phyloP scores from a whole-genome alignment of 2,113 vertebrate genomes.

The Melospiza melodia region DNA sequence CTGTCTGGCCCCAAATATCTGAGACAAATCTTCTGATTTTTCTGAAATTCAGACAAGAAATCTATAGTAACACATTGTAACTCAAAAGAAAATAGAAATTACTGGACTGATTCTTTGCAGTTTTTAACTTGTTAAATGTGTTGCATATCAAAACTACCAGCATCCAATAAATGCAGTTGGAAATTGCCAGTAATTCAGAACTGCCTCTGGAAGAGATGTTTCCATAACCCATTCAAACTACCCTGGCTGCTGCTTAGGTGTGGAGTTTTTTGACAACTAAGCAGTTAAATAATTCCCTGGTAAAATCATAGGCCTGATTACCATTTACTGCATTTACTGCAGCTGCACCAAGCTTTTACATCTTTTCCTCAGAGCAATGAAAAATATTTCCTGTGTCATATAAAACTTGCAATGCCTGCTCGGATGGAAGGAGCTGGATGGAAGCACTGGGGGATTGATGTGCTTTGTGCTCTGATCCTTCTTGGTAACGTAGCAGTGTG shows the following conservation, averaged over 20 bases:
- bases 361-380: background rate
- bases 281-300: background rate
- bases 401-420: background rate
- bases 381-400: accelerated
- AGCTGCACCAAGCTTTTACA: background rate
- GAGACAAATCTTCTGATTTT: background rate
- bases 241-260: background rate
- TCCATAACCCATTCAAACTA: background rate
- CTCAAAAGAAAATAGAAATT: background rate
- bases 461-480: background rate
- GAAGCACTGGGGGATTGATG: background rate
- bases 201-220: background rate
- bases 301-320: background rate
- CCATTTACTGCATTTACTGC: background rate
- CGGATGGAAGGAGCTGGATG: background rate
- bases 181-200: background rate
- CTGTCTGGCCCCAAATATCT: background rate
- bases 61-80: background rate
- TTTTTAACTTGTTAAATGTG: background rate
- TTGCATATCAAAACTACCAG: background rate
- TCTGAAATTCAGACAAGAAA: background rate
- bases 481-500: background rate
- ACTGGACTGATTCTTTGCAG: background rate
- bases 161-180: background rate
- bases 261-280: background rate